Base-by-base conservation (phyloP, 2,113 vertebrate genomes). In the Chloropsis cyanopogon region DNA sequence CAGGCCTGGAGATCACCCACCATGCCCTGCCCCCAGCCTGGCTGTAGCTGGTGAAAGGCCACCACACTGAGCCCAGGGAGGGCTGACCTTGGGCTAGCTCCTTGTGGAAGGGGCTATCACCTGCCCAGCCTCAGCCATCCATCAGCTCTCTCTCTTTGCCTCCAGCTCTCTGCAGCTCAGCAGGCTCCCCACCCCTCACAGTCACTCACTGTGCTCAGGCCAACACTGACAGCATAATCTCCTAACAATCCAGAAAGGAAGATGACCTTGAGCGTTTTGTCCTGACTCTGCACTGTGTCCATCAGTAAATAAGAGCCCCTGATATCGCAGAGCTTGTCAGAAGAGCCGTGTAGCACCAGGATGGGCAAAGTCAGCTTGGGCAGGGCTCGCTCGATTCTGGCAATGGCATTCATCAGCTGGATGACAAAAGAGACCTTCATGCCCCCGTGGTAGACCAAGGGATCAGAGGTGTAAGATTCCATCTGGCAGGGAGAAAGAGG, bases 191-290 rank as follows among this genome's bases (percentile, higher is more conserved):
- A 0, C 50, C 44, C 54, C 26, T 66, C 57, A 37, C 25, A 26
- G 47, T 17, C 56, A 28, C 24, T 39, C 22, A 3, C 37, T 37
- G 37, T 7, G 44, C 80, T 82, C 23, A 71, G 59, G 57, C 39
- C 53, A 49, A 4, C 13, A 5, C 29, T 50, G 37, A n/a, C 41
- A 61, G 26, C 29, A 24, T 7, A 33, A 52, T 12, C 37, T 35
- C 81, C 71, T 18, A 41, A 77, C 53, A 56, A 29, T 3, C 35
- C 72, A 59, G 86, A n/a, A 66, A 54, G 19, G 16, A 13, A 23
- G 61, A 47, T 94, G 84, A 99, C 99, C 99, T 99, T 99, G 33
- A 99, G 77, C 0, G 98, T 99, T 95, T 99, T 99, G 98, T 99
- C 99, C 33, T 98, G 94, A 83, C 98, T 99, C 46, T 91, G 96